Base-by-base conservation (phyloP, 2,113 vertebrate genomes). In the Prietella phreatophila region DNA sequence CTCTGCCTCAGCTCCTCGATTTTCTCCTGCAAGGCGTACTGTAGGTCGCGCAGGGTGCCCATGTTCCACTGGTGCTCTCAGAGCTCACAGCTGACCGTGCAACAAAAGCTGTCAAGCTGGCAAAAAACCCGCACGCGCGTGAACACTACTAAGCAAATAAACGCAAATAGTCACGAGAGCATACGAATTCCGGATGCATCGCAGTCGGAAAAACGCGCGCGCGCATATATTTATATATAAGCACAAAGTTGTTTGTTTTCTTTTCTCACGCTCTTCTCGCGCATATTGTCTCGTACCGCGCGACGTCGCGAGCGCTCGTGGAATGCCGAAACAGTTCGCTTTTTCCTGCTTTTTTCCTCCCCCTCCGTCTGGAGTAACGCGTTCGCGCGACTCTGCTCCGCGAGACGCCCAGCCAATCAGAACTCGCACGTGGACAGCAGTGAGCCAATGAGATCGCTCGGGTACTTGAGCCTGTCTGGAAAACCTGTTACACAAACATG, bases 11-110 rank as follows among this genome's bases (percentile, higher is more conserved):
- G 96, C 94, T 99, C 98, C 95, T 99, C 97, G 36, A 99, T 97
- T 94, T 99, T 99, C 95, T 98, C 97, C 94, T 99, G 98, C 92
- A 99, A 94, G 90, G 98, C 98, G 63, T 99, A 99, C 93, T 99
- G 97, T 79, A 99, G 95, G 94, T 99, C 98, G 91, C 98, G 94
- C 92, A 99, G 94, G 92, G 97, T 99, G 85, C 97, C 98, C 98
- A 99, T 99, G 39, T 89, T 75, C 69, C 61, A 19, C 79, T 61
- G 56, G 27, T 61, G 80, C 80, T 60, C 53, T 58, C 27, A 6
- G 25, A 79, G 14, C 50, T 80, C 4, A 25, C 80, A 82, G 80
- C 56, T 33, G 56, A 60, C 15, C 3, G 30, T 3, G 55, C 55
- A n/a, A 79, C 27, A 19, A 55, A 79, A 8, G 50, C 47, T 30